Evolutionary conservation across 1,140 invertebrate species (phyloP).

Genomic region (Diuraphis noxia): DNA sequence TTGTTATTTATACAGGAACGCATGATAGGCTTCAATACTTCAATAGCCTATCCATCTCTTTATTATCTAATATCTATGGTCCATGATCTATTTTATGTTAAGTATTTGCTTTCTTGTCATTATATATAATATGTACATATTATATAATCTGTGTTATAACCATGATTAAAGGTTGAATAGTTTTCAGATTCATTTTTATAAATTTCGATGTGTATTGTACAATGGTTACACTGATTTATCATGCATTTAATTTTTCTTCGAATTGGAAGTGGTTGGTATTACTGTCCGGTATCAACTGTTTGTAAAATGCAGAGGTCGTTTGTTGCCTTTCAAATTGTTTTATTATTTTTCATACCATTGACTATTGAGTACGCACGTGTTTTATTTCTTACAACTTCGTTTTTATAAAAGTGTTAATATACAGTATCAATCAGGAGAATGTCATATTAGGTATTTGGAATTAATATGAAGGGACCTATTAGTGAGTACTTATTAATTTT

Average conservation of each 20-base stretch:
- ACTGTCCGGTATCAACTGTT: slow-evolving; percentile 42
- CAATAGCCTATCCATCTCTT: no score
- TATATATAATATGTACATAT: no score
- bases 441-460: background rate
- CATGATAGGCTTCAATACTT: no score
- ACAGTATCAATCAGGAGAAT: background rate
- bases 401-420: background rate
- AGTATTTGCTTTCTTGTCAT: no score
- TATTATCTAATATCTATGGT: no score
- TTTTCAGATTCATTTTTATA: background rate
- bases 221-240: background rate
- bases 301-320: slow-evolving; percentile 33
- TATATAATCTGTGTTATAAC: no score
- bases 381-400: background rate
- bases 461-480: slow-evolving; percentile 39
- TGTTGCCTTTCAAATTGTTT: slow-evolving; percentile 46
- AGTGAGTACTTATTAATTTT: slow-evolving; percentile 2
- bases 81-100: no score
- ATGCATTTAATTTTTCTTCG: background rate
- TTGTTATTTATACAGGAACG: no score
- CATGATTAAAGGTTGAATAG: no score
- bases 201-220: background rate
- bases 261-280: background rate
- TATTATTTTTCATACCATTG: slow-evolving; percentile 20
- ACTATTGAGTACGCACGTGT: background rate